Conservation (phyloP, 2,113 vertebrate species). For the Ptyas mucosa region DNA sequence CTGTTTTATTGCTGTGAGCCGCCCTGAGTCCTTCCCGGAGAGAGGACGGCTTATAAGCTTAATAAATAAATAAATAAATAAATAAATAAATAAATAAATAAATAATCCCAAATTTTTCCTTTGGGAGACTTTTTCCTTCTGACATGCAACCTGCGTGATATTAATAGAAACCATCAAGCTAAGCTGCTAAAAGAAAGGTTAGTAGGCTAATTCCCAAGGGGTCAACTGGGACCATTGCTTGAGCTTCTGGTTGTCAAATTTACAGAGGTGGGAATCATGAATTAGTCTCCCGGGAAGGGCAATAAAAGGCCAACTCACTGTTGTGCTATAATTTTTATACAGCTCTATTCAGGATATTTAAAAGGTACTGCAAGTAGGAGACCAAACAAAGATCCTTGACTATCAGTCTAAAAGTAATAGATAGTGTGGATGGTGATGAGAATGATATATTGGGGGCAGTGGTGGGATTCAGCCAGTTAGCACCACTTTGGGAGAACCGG, state of each 20-base stretch:
- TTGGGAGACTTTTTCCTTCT: background rate
- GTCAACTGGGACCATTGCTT: background rate
- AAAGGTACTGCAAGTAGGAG: accelerated
- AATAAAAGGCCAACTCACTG: background rate
- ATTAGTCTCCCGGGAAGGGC: background rate
- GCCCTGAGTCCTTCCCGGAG: too few relatives aligned
- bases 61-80: too few relatives aligned
- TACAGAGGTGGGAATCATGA: conserved; percentile 2
- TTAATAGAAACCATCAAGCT: background rate
- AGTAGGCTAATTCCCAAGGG: background rate
- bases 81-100: too few relatives aligned
- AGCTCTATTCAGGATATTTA: accelerated
- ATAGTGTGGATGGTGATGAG: background rate
- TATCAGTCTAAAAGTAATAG: background rate
- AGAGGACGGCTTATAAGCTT: too few relatives aligned
- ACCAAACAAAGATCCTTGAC: background rate
- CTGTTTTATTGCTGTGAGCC: too few relatives aligned
- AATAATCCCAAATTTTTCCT: background rate
- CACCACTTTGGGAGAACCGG: too few relatives aligned
- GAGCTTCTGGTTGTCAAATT: background rate
- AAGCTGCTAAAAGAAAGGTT: background rate
- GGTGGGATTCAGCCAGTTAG: too few relatives aligned
- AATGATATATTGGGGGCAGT: background rate
- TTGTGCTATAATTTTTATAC: background rate
- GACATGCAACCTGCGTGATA: background rate